These are phyloP conservation scores for Scaptomyza hsui DNA, from an alignment of 1,140 invertebrate species.

Conservation along the genomic window DNA sequence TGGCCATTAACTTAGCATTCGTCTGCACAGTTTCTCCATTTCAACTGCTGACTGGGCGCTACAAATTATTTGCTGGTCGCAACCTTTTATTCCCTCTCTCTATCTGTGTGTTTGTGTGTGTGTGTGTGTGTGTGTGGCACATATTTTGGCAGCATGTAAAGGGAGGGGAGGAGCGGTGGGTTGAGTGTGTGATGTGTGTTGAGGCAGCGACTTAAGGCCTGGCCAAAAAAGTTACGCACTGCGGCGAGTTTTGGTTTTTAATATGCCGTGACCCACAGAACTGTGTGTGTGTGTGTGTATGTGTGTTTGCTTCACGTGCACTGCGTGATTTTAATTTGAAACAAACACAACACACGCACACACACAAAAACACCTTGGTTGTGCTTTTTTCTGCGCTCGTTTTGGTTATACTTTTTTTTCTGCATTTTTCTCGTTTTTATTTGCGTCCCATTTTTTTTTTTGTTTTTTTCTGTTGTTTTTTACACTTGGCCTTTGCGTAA, in stretches of 20 bases:
- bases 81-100: slow-evolving; percentile 7
- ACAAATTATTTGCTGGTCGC: slow-evolving; percentile 25
- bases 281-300: slow-evolving; percentile 21
- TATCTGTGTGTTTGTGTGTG: too few species aligned
- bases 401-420: slow-evolving; percentile 41
- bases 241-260: slow-evolving; percentile 68
- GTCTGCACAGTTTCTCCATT: slow-evolving; percentile 26
- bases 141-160: slow-evolving; percentile 41
- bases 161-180: too few species aligned
- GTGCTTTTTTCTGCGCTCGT: slow-evolving; percentile 23
- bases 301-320: slow-evolving; percentile 62
- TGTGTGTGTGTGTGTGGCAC: slow-evolving; percentile 10
- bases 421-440: slow-evolving; percentile 54
- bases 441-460: slow-evolving; percentile 27
- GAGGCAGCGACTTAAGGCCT: slow-evolving; percentile 36
- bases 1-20: slow-evolving; percentile 47
- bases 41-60: slow-evolving; percentile 51
- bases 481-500: slow-evolving; percentile 62
- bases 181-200: slow-evolving; percentile 25
- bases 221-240: slow-evolving; percentile 77
- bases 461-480: too few species aligned
- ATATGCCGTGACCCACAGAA: slow-evolving; percentile 64
- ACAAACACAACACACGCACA: slow-evolving; percentile 46
- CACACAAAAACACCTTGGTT: slow-evolving; percentile 30
- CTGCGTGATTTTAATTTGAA: slow-evolving; percentile 81